Evolutionary conservation across 2,888 invertebrate genomes (phyloP).

Genomic region (Elegia similella): DNA sequence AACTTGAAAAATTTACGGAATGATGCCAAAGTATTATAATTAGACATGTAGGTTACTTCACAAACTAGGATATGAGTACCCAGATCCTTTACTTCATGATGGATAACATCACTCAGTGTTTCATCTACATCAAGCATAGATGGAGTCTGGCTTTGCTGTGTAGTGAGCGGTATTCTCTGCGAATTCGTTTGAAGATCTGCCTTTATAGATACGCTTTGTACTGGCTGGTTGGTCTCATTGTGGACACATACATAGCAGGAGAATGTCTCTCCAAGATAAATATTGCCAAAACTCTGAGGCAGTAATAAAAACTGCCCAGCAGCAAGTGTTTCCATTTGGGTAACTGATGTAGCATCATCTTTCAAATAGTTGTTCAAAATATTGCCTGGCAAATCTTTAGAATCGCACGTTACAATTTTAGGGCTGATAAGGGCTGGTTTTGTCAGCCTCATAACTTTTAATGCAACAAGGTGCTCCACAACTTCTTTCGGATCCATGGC

Average conservation of each 20-base stretch:
- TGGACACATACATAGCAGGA: slow-evolving; percentile 98
- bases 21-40: slow-evolving; percentile 88
- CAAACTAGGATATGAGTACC: slow-evolving; percentile 98
- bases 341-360: slow-evolving; percentile 91
- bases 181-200: slow-evolving; percentile 97
- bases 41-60: slow-evolving; percentile 94
- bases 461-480: slow-evolving; percentile 82
- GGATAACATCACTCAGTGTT: slow-evolving; percentile 96
- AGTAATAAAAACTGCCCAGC: slow-evolving; percentile 94
- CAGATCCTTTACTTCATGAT: slow-evolving; percentile 99
- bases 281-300: slow-evolving; percentile 98
- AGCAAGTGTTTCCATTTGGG: slow-evolving; percentile 90
- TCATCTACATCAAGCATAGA: slow-evolving; percentile 87
- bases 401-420: slow-evolving; percentile 91
- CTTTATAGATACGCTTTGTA: slow-evolving; percentile 92
- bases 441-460: slow-evolving; percentile 96
- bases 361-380: slow-evolving; percentile 89
- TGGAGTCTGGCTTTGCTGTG: slow-evolving; percentile 84
- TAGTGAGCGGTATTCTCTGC: slow-evolving; percentile 91
- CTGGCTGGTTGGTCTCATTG: slow-evolving; percentile 94
- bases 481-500: slow-evolving; percentile 83
- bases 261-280: slow-evolving; percentile 98
- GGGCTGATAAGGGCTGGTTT: slow-evolving; percentile 93
- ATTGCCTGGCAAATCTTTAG: slow-evolving; percentile 91
- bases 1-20: slow-evolving; percentile 99